Evolutionary conservation across 2,113 vertebrate genomes (phyloP), one percentile per base, ranked within the genome.

Genomic region (Xiphophorus maculatus): DNA sequence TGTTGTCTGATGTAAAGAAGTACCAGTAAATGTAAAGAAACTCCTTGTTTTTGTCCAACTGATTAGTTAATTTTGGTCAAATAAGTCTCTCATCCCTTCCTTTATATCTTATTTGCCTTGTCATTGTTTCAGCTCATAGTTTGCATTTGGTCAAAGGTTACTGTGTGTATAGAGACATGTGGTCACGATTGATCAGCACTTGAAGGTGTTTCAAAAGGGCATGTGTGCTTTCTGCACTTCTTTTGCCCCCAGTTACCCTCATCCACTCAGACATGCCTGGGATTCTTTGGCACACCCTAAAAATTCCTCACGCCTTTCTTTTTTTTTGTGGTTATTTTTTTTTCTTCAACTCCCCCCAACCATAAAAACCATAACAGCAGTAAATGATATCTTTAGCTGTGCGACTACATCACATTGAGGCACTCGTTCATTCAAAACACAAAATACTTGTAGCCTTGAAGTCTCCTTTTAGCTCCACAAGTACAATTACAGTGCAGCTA

Each of bases 241-340:
- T 85, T 82, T 83, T 65, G 58, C 63, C 82, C 75, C 73, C 64
- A 69, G 63, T 86, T 28, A 2, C 60, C 25, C 13, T 48, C 79
- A 48, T 70, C 73, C 54, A 77, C 67, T 51, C 63, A 86, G 80
- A 82, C 86, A 93, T 93, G 87, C 89, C 87, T 84, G 42, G 82
- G 82, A 93, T 93, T 93, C 89, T 91, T 92, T 91, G 92, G 91
- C 91, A 81, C 91, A 83, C 90, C 92, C 91, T 91, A 71, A 78
- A 93, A 81, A 91, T 92, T 89, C 90, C 87, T 90, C 82, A 69
- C 72, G 80, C 63, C 77, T 89, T 86, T 84, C 68, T 40, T 84
- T 90, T 87, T 71, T 80, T 89, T 87, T 85, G 88, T 89, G 89
- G 88, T 90, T 68, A 70, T 85, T 86, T 82, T 71, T 29, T 44